These are phyloP conservation scores for Opisthocomus hoazin DNA, from an alignment of 2,113 vertebrate species.

Conservation along the genomic window DNA sequence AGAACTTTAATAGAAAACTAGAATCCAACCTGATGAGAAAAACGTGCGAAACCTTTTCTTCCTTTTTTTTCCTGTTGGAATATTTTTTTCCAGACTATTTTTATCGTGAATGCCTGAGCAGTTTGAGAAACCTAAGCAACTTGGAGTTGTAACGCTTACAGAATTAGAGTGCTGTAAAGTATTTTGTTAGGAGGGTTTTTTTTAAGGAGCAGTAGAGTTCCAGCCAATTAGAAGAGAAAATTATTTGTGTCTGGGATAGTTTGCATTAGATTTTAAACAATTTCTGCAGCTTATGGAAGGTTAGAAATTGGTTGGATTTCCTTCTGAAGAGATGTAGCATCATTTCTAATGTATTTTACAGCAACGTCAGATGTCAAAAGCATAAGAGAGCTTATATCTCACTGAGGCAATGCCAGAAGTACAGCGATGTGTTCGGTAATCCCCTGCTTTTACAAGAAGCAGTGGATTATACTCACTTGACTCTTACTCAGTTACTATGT, in stretches of 20 bases:
- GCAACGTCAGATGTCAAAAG: background rate
- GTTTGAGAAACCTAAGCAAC: background rate
- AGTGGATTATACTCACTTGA: background rate
- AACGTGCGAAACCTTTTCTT: background rate
- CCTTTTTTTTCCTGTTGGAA: background rate
- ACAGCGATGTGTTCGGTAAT: background rate
- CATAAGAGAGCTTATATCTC: background rate
- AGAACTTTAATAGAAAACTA: background rate
- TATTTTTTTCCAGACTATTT: background rate
- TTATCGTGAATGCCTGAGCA: background rate
- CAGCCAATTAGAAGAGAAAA: conserved; percentile 32
- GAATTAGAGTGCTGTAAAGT: background rate
- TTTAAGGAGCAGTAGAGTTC: background rate
- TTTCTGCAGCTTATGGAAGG: background rate
- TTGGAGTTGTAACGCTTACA: background rate
- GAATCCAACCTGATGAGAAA: conserved; percentile 37
- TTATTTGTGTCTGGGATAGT: conserved; percentile 9
- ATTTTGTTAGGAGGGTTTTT: background rate
- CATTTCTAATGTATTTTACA: background rate
- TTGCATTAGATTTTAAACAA: conserved; percentile 3
- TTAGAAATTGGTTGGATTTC: conserved; percentile 16
- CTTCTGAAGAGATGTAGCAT: background rate
- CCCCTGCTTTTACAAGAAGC: background rate
- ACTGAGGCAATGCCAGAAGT: background rate
- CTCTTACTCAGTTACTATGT: background rate